These are phyloP conservation scores for Diplosoma virens DNA, from an alignment of 23 tunicate genomes.

Conservation along the genomic window DNA sequence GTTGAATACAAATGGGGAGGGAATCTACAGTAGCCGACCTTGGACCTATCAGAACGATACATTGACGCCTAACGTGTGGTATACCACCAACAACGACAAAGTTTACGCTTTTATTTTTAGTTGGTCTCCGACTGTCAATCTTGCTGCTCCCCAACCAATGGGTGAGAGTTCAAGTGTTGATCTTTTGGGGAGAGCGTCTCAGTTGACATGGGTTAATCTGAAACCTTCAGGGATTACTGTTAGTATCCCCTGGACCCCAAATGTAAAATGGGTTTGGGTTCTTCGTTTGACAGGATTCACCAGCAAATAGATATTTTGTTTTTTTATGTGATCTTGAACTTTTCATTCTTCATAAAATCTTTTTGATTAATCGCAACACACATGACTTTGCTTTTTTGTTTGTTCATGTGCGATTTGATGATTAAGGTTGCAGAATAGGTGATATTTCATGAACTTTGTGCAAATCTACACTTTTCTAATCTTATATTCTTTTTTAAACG, in stretches of 20 bases:
- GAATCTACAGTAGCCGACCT: constrained; percentile 49
- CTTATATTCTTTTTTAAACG: too few species aligned
- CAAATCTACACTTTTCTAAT: too few species aligned
- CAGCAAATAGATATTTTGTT: not conserved
- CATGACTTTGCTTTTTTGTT: too few species aligned
- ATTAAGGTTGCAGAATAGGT: too few species aligned
- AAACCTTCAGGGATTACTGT: constrained; percentile 45
- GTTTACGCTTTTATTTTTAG: constrained; percentile 36
- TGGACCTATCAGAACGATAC: constrained; percentile 85
- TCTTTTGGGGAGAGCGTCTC: constrained; percentile 35
- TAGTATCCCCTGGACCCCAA: not conserved
- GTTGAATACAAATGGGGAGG: constrained; percentile 68
- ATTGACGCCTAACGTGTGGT: constrained; percentile 49
- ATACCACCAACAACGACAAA: not conserved
- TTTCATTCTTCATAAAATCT: too few species aligned
- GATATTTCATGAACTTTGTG: too few species aligned
- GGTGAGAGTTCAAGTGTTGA: constrained; percentile 29
- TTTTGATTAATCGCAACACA: too few species aligned
- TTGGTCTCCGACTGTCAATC: constrained; percentile 43
- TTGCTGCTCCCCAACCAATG: constrained; percentile 37
- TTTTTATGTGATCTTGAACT: too few species aligned
- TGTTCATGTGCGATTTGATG: too few species aligned
- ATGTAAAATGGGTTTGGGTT: constrained; percentile 24
- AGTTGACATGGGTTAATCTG: constrained; percentile 24
- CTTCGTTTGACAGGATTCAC: constrained; percentile 22